Base-by-base conservation (phyloP, 2,113 vertebrate species). In the Bubo blakistoni region DNA sequence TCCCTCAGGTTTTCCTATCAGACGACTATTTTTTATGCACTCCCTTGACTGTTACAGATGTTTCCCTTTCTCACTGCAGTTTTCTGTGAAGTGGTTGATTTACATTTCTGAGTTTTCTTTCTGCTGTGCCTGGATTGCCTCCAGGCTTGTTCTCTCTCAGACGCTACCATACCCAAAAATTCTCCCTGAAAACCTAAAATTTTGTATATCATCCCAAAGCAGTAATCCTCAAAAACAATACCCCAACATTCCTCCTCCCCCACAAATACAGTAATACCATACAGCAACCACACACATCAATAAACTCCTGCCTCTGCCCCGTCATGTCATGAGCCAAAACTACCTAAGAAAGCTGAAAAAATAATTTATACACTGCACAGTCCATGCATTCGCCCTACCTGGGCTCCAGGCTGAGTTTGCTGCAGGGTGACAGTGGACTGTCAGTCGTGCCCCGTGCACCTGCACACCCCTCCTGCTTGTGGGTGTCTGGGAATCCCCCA, bases 321-420 rank as follows among this genome's bases (percentile, higher is more conserved):
- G 2, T 9, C 67, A 47, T 2, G 4, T 36, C 49, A 34, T 5
- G 21, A 93, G 26, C 9, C 34, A 67, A 81, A 88, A 72, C 7
- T 27, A 29, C 16, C 16, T 13, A 3, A 78, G 29, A 46, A 44
- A 81, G n/a, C 65, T 5, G 5, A 46, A 49, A 66, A 78, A 63
- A 30, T 6, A 26, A 17, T 14, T 11, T 32, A 90, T 96, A 97
- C 95, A 92, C 73, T 96, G 84, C 21, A 93, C 8, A 0, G 69
- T 67, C 61, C 88, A 16, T 7, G 96, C 94, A 21, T 78, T 92
- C 40, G 44, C 90, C 93, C 88, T 95, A 51, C 85, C 94, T 72
- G 94, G 85, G 95, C 87, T 96, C 95, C 67, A 96, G 96, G 90
- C 92, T 93, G 95, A 49, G 85, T 54, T 77, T 52, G 85, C 85